phyloP scores from a whole-genome alignment of 2,113 vertebrate species.

The Calidris pygmaea region DNA sequence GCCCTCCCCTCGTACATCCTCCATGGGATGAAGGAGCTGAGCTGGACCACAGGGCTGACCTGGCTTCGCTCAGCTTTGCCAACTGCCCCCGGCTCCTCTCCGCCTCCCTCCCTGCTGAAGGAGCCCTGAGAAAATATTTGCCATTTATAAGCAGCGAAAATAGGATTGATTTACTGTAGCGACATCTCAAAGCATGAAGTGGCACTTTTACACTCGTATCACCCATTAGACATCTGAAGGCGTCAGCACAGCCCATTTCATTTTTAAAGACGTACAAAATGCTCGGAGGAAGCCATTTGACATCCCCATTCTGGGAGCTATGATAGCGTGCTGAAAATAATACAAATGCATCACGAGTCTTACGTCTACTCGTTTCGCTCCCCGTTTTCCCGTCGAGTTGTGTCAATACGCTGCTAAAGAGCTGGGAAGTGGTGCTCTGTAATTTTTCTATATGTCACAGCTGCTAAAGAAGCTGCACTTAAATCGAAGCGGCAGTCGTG shows the following conservation, averaged over 20 bases:
- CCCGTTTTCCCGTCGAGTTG: neutral
- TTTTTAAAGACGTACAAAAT: neutral
- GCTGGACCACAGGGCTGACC: neutral
- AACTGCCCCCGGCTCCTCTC: fast-evolving
- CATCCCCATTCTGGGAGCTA: conserved; percentile 6
- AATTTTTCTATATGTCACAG: neutral
- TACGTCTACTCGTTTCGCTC: neutral
- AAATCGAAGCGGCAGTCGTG: neutral
- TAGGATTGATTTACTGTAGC: conserved; percentile 4
- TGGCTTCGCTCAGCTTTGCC: fast-evolving
- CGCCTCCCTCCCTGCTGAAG: neutral
- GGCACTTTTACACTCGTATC: neutral
- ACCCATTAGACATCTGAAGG: conserved; percentile 51
- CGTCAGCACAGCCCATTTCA: conserved; percentile 6
- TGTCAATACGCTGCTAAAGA: neutral
- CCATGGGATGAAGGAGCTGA: neutral
- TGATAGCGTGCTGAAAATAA: neutral
- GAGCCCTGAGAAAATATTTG: neutral
- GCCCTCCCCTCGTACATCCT: neutral
- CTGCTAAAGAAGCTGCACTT: neutral
- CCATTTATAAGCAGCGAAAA: neutral
- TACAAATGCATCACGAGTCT: neutral
- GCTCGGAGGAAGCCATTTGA: neutral
- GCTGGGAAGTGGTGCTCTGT: neutral
- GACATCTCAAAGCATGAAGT: conserved; percentile 2